phyloP scores from a whole-genome alignment of 1,140 invertebrate species.

The Araneus ventricosus region DNA sequence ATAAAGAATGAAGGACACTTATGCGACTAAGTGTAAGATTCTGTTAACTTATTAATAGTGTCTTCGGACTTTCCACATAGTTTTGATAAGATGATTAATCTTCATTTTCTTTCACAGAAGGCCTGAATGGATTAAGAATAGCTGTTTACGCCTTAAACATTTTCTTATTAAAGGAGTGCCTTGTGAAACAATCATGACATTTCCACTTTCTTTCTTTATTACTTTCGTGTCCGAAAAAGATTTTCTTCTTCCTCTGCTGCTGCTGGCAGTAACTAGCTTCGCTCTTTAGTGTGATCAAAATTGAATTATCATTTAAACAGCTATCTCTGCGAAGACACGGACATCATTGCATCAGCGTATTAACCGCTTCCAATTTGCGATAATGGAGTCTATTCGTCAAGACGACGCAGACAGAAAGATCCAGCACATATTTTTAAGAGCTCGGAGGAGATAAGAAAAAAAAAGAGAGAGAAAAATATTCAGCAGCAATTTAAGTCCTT shows the following conservation, averaged over 20 bases:
- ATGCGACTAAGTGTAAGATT: too few species aligned
- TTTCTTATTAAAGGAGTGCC: background rate
- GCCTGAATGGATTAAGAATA: background rate
- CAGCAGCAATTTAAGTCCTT: constrained; percentile 48
- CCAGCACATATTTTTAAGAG: constrained; percentile 1
- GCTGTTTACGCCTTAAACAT: background rate
- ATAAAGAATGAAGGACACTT: too few species aligned
- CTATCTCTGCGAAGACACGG: background rate
- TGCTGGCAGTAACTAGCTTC: background rate
- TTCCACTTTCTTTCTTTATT: background rate
- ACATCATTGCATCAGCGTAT: background rate
- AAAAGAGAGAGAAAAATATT: background rate
- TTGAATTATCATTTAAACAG: constrained; percentile 37
- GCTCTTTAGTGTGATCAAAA: constrained; percentile 14
- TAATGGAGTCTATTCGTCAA: constrained; percentile 42
- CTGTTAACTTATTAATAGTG: too few species aligned
- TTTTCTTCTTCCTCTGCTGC: background rate
- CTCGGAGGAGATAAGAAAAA: background rate
- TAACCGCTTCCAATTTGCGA: constrained; percentile 27
- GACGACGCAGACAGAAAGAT: constrained; percentile 40
- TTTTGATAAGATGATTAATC: too few species aligned
- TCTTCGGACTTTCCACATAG: too few species aligned
- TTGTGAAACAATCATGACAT: background rate
- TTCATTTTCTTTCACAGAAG: background rate
- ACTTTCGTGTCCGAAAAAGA: background rate